Evolutionary conservation across 2,888 invertebrate genomes (phyloP).

Genomic region (Trilocha varians): DNA sequence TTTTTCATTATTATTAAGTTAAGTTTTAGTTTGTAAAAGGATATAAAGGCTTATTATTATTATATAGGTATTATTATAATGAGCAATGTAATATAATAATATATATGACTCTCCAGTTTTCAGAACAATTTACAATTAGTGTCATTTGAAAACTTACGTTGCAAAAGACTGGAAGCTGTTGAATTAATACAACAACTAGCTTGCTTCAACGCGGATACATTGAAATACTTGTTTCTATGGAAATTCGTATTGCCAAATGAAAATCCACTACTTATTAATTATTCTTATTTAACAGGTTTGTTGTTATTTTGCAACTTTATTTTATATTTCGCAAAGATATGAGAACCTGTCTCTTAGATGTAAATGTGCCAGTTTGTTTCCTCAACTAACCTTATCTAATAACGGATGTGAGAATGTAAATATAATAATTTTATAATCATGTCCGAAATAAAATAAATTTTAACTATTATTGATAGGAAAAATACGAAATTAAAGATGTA

Average conservation of each 20-base stretch:
- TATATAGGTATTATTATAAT: no score
- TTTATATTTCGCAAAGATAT: no score
- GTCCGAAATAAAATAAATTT: no score
- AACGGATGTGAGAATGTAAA: no score
- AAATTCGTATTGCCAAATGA: constrained; percentile 53
- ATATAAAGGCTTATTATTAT: no score
- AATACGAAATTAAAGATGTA: neutral
- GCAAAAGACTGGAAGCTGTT: constrained; percentile 50
- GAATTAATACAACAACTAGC: constrained; percentile 49
- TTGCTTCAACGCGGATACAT: constrained; percentile 42
- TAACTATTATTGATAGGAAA: neutral
- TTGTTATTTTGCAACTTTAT: no score
- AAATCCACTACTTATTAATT: constrained; percentile 56
- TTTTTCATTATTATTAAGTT: neutral
- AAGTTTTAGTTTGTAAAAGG: no score
- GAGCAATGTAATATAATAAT: no score
- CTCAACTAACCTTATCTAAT: no score
- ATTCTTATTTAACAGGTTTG: constrained; percentile 50
- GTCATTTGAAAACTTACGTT: constrained; percentile 53
- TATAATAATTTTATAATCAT: no score
- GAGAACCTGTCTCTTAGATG: no score
- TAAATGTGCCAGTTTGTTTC: no score
- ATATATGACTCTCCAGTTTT: constrained; percentile 34
- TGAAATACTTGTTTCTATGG: constrained; percentile 62
- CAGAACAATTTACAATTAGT: constrained; percentile 52